Evolutionary conservation across 1,140 invertebrate species (phyloP).

Genomic region (Aphis gossypii): DNA sequence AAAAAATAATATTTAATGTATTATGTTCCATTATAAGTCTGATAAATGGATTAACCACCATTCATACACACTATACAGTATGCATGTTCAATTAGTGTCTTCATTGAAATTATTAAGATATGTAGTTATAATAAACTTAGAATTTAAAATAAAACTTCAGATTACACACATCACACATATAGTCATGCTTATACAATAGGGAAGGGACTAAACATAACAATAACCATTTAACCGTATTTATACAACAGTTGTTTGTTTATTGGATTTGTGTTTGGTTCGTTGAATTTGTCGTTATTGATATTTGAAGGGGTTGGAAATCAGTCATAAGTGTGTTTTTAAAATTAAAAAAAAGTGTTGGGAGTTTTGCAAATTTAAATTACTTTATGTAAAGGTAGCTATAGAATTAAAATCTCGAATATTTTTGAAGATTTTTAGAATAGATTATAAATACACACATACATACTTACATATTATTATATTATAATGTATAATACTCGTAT

Average conservation of each 20-base stretch:
- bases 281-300: slow-evolving; percentile 15
- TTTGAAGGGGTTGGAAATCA: neutral
- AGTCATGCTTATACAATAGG: neutral
- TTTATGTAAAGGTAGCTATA: neutral
- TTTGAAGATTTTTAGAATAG: neutral
- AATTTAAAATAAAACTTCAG: neutral
- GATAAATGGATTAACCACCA: no score
- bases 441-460: neutral
- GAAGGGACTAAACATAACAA: neutral
- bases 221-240: slow-evolving; percentile 15
- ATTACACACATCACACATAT: neutral
- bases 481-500: no score
- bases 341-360: neutral
- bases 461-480: neutral
- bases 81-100: no score
- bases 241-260: slow-evolving; percentile 10
- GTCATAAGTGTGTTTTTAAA: neutral
- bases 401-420: neutral
- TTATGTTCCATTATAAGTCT: no score
- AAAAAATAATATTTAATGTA: no score
- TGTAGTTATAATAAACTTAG: neutral
- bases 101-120: neutral
- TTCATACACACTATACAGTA: no score
- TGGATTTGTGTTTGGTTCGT: slow-evolving; percentile 22
- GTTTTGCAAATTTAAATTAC: neutral